Conservation (phyloP, 2,113 vertebrate species). For the Indri indri region DNA sequence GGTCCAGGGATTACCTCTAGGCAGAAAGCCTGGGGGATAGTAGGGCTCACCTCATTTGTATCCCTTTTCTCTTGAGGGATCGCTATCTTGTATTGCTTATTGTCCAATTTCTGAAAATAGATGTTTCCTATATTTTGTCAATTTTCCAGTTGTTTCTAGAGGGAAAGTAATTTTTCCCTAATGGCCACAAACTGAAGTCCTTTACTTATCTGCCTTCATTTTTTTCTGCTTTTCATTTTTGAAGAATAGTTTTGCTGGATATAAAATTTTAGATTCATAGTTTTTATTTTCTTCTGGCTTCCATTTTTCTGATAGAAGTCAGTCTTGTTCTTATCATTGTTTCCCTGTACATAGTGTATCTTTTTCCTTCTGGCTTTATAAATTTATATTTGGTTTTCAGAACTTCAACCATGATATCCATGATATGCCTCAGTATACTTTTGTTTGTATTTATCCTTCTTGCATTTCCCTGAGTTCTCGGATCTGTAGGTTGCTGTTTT, state of each 20-base stretch:
- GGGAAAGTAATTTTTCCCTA: neutral
- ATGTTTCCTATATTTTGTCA: neutral
- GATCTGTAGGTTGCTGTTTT: neutral
- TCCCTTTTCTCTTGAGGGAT: neutral
- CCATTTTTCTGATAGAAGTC: neutral
- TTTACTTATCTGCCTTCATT: neutral
- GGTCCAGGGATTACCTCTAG: neutral
- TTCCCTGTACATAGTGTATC: neutral
- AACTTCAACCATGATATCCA: neutral
- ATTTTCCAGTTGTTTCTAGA: conserved; percentile 27
- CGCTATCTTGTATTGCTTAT: neutral
- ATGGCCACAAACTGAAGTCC: neutral
- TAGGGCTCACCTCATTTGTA: neutral
- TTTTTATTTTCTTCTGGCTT: neutral
- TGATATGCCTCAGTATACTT: neutral
- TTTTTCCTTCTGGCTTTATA: neutral
- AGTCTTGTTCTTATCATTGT: neutral
- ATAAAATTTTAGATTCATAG: neutral
- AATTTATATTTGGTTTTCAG: conserved; percentile 12
- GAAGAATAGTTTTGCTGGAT: neutral
- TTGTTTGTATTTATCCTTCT: neutral
- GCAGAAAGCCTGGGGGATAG: neutral
- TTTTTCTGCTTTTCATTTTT: conserved; percentile 21
- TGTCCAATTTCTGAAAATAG: neutral
- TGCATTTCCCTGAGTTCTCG: neutral